These are phyloP conservation scores for Prinia subflava DNA, from an alignment of 2,113 vertebrate species.

Conservation along the genomic window DNA sequence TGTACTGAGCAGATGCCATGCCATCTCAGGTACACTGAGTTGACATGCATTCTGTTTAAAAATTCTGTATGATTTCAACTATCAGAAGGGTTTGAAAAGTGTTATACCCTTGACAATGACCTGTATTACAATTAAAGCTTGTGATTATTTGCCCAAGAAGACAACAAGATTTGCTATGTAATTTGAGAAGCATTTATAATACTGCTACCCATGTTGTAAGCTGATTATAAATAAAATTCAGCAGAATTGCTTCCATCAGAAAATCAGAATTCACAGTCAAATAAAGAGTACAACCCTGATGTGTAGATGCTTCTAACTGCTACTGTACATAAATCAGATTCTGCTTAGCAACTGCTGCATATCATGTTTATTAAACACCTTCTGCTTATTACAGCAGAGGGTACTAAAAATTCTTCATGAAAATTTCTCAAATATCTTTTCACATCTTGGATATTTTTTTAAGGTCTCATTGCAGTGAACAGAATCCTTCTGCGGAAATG, in stretches of 20 bases:
- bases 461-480: conserved; percentile 40
- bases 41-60: background rate
- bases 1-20: conserved; percentile 4
- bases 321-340: conserved; percentile 68
- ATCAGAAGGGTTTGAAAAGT: conserved; percentile 41
- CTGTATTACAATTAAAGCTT: conserved; percentile 63
- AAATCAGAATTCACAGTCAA: conserved; percentile 69
- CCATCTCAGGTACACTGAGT: background rate
- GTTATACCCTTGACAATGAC: conserved; percentile 67
- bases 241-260: conserved; percentile 65
- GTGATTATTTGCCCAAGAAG: conserved; percentile 66
- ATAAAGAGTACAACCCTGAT: conserved; percentile 68
- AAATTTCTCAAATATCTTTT: conserved; percentile 56
- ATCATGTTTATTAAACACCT: conserved; percentile 76
- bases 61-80: conserved; percentile 34
- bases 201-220: conserved; percentile 48
- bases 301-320: conserved; percentile 51
- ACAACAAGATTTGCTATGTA: conserved; percentile 66
- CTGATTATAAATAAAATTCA: conserved; percentile 76
- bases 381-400: conserved; percentile 64
- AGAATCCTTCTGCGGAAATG: conserved; percentile 42
- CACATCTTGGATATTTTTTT: conserved; percentile 46
- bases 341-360: conserved; percentile 71
- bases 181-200: conserved; percentile 66
- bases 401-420: conserved; percentile 47